phyloP scores from a whole-genome alignment of 1,140 invertebrate genomes.

The Artemia franciscana region DNA sequence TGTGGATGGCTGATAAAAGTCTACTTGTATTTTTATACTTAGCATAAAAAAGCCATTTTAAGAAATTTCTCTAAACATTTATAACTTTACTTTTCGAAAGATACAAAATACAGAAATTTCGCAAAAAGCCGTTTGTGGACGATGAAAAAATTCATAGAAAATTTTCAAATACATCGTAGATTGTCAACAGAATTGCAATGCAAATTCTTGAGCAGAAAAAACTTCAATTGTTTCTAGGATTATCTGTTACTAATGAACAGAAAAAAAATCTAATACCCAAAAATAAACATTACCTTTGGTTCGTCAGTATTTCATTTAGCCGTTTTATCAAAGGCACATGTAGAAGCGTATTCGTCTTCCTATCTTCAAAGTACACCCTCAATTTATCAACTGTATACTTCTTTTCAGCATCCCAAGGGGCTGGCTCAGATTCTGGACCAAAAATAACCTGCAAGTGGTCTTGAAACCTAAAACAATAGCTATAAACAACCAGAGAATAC shows the following conservation, averaged over 20 bases:
- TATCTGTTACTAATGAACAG: not conserved
- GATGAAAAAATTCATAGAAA: too few relatives aligned
- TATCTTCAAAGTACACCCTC: slow-evolving; percentile 55
- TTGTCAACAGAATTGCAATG: too few relatives aligned
- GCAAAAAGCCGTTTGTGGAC: too few relatives aligned
- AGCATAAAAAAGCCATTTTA: too few relatives aligned
- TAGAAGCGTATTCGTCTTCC: slow-evolving; percentile 33
- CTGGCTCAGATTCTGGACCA: slow-evolving; percentile 23
- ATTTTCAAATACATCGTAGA: too few relatives aligned
- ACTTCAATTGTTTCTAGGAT: not conserved
- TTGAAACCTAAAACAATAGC: slow-evolving; percentile 34
- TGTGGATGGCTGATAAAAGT: too few relatives aligned
- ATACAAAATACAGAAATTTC: too few relatives aligned
- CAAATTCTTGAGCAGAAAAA: too few relatives aligned
- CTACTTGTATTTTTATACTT: too few relatives aligned
- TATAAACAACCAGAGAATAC: too few relatives aligned
- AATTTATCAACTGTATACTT: slow-evolving; percentile 40
- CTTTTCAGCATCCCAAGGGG: slow-evolving; percentile 45
- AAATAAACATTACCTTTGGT: slow-evolving; percentile 27
- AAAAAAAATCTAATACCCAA: not conserved
- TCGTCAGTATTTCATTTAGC: slow-evolving; percentile 33
- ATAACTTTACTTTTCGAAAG: too few relatives aligned
- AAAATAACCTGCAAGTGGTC: slow-evolving; percentile 51
- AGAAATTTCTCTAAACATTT: too few relatives aligned
- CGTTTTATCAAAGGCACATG: slow-evolving; percentile 31